Conservation (phyloP, 1,140 invertebrate genomes). For the Musca vetustissima region DNA sequence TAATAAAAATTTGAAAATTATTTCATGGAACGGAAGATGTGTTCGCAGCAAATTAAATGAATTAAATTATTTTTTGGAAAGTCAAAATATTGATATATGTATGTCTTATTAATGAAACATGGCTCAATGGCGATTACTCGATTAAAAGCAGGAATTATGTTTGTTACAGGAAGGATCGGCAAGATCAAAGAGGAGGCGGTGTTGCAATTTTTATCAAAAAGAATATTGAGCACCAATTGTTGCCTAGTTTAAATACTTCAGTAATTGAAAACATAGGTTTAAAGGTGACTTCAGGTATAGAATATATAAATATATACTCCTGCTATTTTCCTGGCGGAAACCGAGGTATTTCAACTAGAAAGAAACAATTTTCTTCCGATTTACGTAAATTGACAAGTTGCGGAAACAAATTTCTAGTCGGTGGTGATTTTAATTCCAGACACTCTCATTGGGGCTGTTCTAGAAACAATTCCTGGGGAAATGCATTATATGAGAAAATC, state of each 20-base stretch:
- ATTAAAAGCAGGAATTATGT: background rate
- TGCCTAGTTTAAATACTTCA: background rate
- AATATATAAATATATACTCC: background rate
- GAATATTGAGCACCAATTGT: background rate
- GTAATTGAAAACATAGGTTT: constrained; percentile 4
- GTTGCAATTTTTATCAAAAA: constrained; percentile 2
- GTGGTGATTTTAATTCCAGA: background rate
- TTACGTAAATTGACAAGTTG: background rate
- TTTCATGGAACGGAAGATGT: background rate
- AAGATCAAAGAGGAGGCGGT: background rate
- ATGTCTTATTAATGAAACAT: background rate
- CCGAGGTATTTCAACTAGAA: background rate
- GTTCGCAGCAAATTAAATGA: background rate
- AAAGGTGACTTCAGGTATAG: background rate
- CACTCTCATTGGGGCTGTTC: background rate
- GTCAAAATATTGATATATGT: background rate
- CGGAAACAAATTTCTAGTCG: background rate
- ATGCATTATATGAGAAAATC: too few relatives aligned
- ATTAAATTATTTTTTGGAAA: background rate
- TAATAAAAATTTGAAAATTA: background rate
- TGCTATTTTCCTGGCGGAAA: background rate
- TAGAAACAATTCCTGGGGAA: too few relatives aligned
- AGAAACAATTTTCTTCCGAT: background rate
- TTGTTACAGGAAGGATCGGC: background rate
- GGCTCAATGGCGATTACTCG: background rate